Base-by-base conservation (phyloP, 2,113 vertebrate genomes). In the Lipotes vexillifer region DNA sequence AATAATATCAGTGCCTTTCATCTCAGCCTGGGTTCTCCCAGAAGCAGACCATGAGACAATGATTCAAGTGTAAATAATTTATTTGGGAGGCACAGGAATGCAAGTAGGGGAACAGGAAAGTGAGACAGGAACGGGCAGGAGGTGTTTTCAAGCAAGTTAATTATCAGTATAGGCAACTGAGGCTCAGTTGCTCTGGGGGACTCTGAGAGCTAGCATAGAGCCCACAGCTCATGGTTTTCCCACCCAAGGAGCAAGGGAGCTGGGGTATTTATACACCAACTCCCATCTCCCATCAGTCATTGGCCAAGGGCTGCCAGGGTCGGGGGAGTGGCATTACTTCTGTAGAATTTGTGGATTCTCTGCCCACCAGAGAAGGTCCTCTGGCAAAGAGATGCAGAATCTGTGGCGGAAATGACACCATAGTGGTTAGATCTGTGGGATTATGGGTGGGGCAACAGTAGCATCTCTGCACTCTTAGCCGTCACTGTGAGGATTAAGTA, bases 401-500 rank as follows among this genome's bases (percentile, higher is more conserved):
- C 38, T 52, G 3, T 52, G 29, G 81, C 44, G 52, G 36, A 5
- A 44, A 81, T 31, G 5, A 5, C 23, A 23, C 23, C 52, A 8
- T 2, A 4, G 29, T 11, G 7, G 25, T 61, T 27, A n/a, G 61
- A 57, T 49, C 69, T 72, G 27, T 46, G 38, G 65, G 49, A 14
- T 21, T 17, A 11, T 3, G 2, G 31, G n/a, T n/a, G 1, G 49
- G n/a, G 11, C 13, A 12, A 31, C 5, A n/a, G 11, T 33, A 31
- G 49, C n/a, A 31, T 33, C 33, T 74, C 41, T 83, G 81, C 17
- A 20, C 38, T 87, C 36, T n/a, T 13, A 36, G 17, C n/a, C 3
- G 0, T 65, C 13, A 7, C 71, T 25, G 0, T 18, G 57, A 46
- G 25, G 69, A 66, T 21, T 49, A 46, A 44, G 38, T 33, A 9